These are phyloP conservation scores for Ochlodes sylvanus DNA, from an alignment of 2,888 invertebrate genomes.

Conservation along the genomic window DNA sequence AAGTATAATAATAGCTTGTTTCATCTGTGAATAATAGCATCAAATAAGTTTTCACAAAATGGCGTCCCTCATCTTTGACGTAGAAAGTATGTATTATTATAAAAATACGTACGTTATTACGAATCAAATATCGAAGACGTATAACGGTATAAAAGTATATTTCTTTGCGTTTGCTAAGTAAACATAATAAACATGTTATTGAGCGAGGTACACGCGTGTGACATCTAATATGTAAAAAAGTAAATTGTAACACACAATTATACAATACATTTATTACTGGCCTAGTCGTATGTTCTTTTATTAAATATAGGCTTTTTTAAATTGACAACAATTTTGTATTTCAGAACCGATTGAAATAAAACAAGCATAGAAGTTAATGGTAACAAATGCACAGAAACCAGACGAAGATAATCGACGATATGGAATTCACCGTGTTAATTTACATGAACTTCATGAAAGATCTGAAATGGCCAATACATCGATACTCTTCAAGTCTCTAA, in stretches of 20 bases:
- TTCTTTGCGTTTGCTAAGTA: conserved; percentile 12
- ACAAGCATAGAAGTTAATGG: too few species aligned
- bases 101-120: background rate
- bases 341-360: too few species aligned
- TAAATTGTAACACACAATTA: background rate
- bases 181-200: conserved; percentile 16
- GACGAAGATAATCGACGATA: too few species aligned
- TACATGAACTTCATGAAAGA: background rate
- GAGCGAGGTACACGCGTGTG: background rate
- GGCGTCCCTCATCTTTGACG: background rate
- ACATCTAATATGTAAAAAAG: background rate
- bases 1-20: background rate
- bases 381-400: too few species aligned
- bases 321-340: too few species aligned
- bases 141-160: conserved; percentile 1
- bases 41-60: conserved; percentile 1
- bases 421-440: too few species aligned
- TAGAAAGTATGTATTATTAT: conserved; percentile 1
- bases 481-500: conserved; percentile 20
- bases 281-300: background rate
- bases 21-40: too few species aligned
- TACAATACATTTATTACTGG: background rate
- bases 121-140: conserved; percentile 3
- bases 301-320: too few species aligned
- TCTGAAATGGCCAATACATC: background rate